Evolutionary conservation across 1,140 invertebrate species (phyloP).

Genomic region (Diabrotica virgifera): DNA sequence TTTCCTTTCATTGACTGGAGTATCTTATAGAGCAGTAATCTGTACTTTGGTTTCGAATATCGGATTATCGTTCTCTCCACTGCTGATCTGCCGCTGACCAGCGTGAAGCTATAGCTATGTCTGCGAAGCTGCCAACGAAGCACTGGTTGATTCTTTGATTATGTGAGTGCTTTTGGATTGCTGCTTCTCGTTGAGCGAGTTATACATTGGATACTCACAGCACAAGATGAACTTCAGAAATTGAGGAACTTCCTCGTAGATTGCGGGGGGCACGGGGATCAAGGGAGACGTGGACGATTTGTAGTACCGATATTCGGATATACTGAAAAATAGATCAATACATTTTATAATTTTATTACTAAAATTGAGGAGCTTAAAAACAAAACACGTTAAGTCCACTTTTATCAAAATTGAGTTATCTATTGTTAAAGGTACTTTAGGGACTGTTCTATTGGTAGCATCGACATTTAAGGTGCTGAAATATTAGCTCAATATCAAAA

Average conservation of each 20-base stretch:
- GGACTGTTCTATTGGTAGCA: too few relatives aligned
- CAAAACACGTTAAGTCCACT: too few relatives aligned
- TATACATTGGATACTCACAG: constrained; percentile 84
- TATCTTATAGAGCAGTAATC: constrained; percentile 19
- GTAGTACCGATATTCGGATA: constrained; percentile 80
- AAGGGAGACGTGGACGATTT: constrained; percentile 83
- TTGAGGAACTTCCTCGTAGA: constrained; percentile 79
- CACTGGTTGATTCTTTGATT: constrained; percentile 70
- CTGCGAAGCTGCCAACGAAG: constrained; percentile 64
- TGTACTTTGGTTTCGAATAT: constrained; percentile 19
- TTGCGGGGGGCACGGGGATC: constrained; percentile 78
- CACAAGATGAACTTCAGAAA: constrained; percentile 79
- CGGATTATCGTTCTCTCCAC: constrained; percentile 3
- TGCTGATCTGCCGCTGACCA: constrained; percentile 46
- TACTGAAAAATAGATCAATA: constrained; percentile 53
- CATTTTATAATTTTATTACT: not conserved
- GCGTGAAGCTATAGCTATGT: constrained; percentile 72
- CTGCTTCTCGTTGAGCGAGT: constrained; percentile 65
- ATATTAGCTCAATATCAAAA: too few relatives aligned
- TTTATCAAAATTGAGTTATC: too few relatives aligned
- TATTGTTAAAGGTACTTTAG: too few relatives aligned
- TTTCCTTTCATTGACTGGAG: too few relatives aligned
- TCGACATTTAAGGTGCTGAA: too few relatives aligned
- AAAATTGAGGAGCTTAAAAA: too few relatives aligned
- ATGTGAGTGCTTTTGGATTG: constrained; percentile 57